phyloP scores from a whole-genome alignment of 35 echinoderm and acorn worm species.

The Acanthaster planci region DNA sequence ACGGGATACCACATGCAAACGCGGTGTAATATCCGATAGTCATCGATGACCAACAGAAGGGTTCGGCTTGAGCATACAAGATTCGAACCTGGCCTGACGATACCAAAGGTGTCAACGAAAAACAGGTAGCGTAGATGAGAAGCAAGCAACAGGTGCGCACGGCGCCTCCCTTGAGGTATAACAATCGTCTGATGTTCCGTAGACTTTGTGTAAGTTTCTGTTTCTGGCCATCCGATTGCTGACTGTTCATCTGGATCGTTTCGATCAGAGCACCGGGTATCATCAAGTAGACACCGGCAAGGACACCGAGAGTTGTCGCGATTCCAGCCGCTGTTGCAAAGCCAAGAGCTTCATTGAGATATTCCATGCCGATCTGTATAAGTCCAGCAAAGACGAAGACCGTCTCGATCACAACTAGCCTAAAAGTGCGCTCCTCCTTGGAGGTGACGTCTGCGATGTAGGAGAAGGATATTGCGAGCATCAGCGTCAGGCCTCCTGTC shows the following conservation, averaged over 20 bases:
- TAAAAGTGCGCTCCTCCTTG: conserved; percentile 42
- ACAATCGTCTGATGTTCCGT: background rate
- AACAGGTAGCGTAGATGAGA: background rate
- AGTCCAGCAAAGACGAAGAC: conserved; percentile 8
- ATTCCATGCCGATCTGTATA: conserved; percentile 30
- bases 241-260: background rate
- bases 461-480: conserved; percentile 35
- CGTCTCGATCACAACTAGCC: conserved; percentile 39
- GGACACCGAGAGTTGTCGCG: background rate
- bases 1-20: background rate
- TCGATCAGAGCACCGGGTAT: background rate
- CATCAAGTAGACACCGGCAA: background rate
- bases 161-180: background rate
- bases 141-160: background rate
- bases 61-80: background rate
- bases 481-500: conserved; percentile 30
- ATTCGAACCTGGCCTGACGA: background rate
- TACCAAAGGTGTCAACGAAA: background rate
- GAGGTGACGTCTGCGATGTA: conserved; percentile 55
- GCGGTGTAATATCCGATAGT: background rate
- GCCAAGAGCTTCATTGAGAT: conserved; percentile 23
- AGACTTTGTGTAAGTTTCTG: background rate
- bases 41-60: conserved; percentile 20
- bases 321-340: background rate
- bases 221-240: background rate